Base-by-base conservation (phyloP, 2,113 vertebrate genomes). In the Platichthys stellatus region DNA sequence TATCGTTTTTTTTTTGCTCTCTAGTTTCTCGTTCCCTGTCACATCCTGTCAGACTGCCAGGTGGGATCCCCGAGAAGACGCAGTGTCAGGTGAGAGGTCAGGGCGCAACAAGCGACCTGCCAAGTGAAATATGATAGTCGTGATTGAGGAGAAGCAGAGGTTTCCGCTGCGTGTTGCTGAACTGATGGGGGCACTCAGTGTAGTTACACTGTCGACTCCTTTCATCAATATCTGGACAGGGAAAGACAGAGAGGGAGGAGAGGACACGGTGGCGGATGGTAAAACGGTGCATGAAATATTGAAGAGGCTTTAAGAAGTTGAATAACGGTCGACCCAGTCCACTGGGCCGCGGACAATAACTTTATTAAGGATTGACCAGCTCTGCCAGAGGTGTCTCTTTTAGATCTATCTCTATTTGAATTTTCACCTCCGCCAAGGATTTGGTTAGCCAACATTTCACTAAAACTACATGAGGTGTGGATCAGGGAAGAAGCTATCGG, bases 271-370 rank as follows among this genome's bases (percentile, higher is more conserved):
- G 1, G 60, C 80, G 79, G 59, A 65, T 28, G 63, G 74, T 82
- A 74, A 85, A 80, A 76, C 7, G 17, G 47, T 20, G 67, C 49
- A 76, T 87, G 69, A 84, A 90, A 89, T 82, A 89, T 78, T 78
- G 24, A 88, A 59, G 63, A 65, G 35, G 62, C 26, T 80, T 74
- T 45, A 81, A 81, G 53, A 84, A 79, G 67, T 57, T 88, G 83
- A 86, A 79, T 71, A 64, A 87, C 72, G 69, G 31, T 51, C 28
- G 15, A 3, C 43, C 62, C 23, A 4, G 72, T 72, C 77, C 49
- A 78, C 66, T 45, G 63, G 43, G 38, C n/a, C 68, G 69, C 8
- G 74, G 35, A 69, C 40, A 69, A 56, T 26, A 66, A 75, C 72
- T 53, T 72, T 56, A 86, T 79, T 65, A 77, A 60, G 1, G 12